Evolutionary conservation across 2,888 invertebrate species (phyloP).

Genomic region (Eilema griseolum): DNA sequence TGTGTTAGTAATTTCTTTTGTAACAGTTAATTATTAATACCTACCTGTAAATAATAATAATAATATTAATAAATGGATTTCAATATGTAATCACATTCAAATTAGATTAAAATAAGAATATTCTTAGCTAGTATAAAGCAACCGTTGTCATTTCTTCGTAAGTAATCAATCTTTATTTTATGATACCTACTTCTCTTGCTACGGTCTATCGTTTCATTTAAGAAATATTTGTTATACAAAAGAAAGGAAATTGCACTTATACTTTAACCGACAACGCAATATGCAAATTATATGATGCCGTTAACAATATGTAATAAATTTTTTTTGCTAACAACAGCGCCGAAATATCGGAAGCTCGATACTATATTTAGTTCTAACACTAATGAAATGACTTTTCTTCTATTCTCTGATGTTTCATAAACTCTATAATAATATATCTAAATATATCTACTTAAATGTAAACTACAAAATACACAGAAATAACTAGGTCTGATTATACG

Average conservation of each 20-base stretch:
- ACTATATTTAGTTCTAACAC: too few relatives aligned
- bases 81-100: slow-evolving; percentile 51
- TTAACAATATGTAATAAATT: too few relatives aligned
- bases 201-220: slow-evolving; percentile 39
- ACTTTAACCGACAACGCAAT: too few relatives aligned
- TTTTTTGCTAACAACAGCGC: too few relatives aligned
- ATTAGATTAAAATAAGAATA: slow-evolving; percentile 42
- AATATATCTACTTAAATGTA: neutral
- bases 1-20: slow-evolving; percentile 69
- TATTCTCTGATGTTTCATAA: neutral
- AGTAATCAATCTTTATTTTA: slow-evolving; percentile 29
- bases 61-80: slow-evolving; percentile 65
- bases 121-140: slow-evolving; percentile 35
- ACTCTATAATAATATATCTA: neutral
- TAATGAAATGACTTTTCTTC: too few relatives aligned
- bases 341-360: too few relatives aligned
- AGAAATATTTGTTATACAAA: neutral
- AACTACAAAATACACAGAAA: neutral
- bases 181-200: slow-evolving; percentile 22
- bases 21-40: slow-evolving; percentile 65
- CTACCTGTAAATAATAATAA: slow-evolving; percentile 76
- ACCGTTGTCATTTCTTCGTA: slow-evolving; percentile 45
- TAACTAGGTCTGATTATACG: slow-evolving; percentile 3
- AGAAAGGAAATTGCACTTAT: too few relatives aligned
- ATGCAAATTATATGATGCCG: too few relatives aligned